Evolutionary conservation across 2,113 vertebrate genomes (phyloP).

Genomic region (Siniperca knerii): DNA sequence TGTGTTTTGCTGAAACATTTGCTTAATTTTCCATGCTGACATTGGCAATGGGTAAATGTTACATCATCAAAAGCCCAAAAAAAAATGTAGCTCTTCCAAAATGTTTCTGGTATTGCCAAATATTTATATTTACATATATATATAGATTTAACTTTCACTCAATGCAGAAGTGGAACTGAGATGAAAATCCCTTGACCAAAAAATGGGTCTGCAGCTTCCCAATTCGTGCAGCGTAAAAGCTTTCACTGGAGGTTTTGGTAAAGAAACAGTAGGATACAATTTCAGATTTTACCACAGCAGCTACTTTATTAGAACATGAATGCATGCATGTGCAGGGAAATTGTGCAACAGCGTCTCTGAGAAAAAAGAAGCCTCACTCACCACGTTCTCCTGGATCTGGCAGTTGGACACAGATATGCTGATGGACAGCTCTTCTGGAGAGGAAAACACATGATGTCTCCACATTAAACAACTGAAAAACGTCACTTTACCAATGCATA

Average conservation of each 20-base stretch:
- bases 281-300: conserved; percentile 60
- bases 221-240: conserved; percentile 26
- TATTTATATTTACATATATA: background rate
- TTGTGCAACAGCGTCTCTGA: conserved; percentile 53
- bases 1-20: conserved; percentile 29
- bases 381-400: conserved; percentile 98
- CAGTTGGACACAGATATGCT: conserved; percentile 98
- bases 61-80: conserved; percentile 37
- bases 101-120: conserved; percentile 59
- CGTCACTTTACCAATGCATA: conserved; percentile 24
- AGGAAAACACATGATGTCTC: conserved; percentile 61
- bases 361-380: conserved; percentile 82
- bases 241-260: conserved; percentile 36
- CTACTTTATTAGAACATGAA: conserved; percentile 44
- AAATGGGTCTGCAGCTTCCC: conserved; percentile 40
- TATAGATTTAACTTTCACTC: conserved; percentile 54
- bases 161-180: conserved; percentile 64
- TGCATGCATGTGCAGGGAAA: conserved; percentile 57
- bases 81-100: conserved; percentile 13
- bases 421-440: conserved; percentile 94
- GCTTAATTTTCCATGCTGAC: conserved; percentile 28
- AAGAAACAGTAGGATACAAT: conserved; percentile 24
- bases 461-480: conserved; percentile 39
- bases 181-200: conserved; percentile 29
- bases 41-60: conserved; percentile 3